Conservation (phyloP, 2,113 vertebrate genomes). For the Carassius auratus region DNA sequence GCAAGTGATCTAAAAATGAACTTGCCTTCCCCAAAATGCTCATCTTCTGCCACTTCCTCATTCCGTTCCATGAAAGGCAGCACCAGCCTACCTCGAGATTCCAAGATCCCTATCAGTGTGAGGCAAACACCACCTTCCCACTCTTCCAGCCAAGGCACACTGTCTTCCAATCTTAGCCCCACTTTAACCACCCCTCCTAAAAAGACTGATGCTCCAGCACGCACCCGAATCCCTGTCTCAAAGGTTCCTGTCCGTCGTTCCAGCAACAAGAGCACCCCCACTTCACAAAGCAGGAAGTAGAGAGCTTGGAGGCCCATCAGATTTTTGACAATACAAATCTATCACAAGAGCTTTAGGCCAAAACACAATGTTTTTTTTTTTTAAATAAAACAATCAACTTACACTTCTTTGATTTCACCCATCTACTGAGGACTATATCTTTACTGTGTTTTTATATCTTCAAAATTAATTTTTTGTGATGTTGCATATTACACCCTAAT, state of each 20-base stretch:
- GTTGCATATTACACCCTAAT: conserved; percentile 55
- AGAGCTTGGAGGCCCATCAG: conserved; percentile 4
- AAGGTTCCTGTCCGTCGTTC: conserved; percentile 94
- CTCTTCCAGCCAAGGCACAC: conserved; percentile 81
- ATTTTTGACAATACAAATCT: conserved; percentile 17
- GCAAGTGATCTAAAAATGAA: conserved; percentile 81
- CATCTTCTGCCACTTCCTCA: conserved; percentile 70
- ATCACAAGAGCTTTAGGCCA: conserved; percentile 48
- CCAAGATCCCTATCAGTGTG: conserved; percentile 87
- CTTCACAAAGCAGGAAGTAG: conserved; percentile 84
- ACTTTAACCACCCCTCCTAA: conserved; percentile 73
- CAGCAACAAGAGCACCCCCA: conserved; percentile 81
- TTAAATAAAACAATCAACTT: conserved; percentile 25
- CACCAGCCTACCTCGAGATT: conserved; percentile 86
- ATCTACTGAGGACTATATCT: conserved; percentile 55
- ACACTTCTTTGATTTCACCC: conserved; percentile 8
- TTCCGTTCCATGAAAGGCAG: conserved; percentile 87
- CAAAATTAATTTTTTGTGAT: conserved; percentile 37
- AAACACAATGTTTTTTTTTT: conserved; percentile 29
- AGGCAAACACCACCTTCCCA: conserved; percentile 84
- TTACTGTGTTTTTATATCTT: conserved; percentile 57
- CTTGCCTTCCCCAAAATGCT: conserved; percentile 71
- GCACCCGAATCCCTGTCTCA: conserved; percentile 92
- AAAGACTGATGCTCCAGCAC: conserved; percentile 82
- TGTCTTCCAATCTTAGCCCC: conserved; percentile 76